Evolutionary conservation across 2,888 invertebrate species (phyloP), one percentile per base, ranked within the genome.

Genomic region (Tenodera sinensis): DNA sequence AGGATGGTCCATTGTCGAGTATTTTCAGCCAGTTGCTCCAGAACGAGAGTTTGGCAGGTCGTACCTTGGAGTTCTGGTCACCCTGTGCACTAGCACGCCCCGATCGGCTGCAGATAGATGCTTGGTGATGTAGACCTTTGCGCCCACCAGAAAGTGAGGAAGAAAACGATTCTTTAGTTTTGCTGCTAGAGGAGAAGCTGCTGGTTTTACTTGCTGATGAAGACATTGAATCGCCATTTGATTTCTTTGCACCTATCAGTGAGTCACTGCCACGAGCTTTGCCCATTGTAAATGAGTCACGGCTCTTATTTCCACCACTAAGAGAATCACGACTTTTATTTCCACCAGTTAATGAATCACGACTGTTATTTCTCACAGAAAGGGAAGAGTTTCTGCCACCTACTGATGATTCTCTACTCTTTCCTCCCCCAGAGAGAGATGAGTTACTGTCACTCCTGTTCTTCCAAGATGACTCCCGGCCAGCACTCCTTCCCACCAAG

Each of bases 1-100:
- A 90, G 9, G 90, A 88, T 81, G 90, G 90, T 47, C 88, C 89
- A 30, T 88, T 89, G 89, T 90, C 90, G 71, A 90, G 90, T 81
- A 93, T 92, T 95, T 95, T 94, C 94, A 95, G 94, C 95, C 95
- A 95, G 94, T 93, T 94, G 94, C 94, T 95, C 96, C 96, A 96
- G 95, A 96, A 96, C 93, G 95, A 95, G 93, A 95, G 95, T 94
- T 95, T 95, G 92, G 93, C 92, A 93, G 95, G 93, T 93, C 96
- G 96, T 96, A 96, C 96, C 96, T 96, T 96, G 93, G 89, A 89
- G 84, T 83, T 85, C 42, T 87, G 87, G 27, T 90, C 90, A 84
- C 88, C 88, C 47, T 88, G 90, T 42, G 88, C 90, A 47, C 82
- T 88, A 20, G 83, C 83, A 20, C 90, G 89, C 25, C 47, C 71